phyloP scores from a whole-genome alignment of 1,140 invertebrate genomes.

The Drosophila ambigua region DNA sequence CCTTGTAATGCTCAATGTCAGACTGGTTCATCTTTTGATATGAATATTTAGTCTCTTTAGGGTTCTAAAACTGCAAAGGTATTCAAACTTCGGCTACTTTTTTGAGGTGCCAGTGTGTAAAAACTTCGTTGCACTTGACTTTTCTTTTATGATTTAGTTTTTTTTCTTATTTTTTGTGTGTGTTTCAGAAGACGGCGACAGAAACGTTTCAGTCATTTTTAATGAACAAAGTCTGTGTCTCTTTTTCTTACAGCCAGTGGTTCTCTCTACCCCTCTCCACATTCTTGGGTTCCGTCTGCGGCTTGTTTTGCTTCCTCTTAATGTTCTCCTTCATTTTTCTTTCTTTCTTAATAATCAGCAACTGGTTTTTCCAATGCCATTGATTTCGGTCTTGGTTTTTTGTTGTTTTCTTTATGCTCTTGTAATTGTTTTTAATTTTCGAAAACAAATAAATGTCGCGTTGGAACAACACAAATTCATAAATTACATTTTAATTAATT shows the following conservation, averaged over 20 bases:
- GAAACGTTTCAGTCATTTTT: conserved; percentile 33
- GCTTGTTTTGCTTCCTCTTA: conserved; percentile 24
- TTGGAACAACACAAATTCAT: conserved; percentile 29
- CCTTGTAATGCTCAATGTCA: too few species aligned
- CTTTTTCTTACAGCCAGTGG: not conserved
- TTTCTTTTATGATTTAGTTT: conserved; percentile 10
- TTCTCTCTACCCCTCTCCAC: too few species aligned
- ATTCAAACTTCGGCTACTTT: too few species aligned
- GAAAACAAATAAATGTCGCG: conserved; percentile 49
- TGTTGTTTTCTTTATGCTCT: conserved; percentile 12
- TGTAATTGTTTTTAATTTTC: conserved; percentile 52
- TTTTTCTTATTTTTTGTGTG: conserved; percentile 4
- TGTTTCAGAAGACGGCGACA: conserved; percentile 7
- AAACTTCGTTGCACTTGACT: conserved; percentile 2
- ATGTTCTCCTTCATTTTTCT: not conserved
- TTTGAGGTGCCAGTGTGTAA: too few species aligned
- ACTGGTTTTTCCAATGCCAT: conserved; percentile 38
- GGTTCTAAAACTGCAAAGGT: too few species aligned
- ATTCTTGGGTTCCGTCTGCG: conserved; percentile 17
- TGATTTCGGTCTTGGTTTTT: conserved; percentile 33
- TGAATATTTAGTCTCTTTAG: too few species aligned
- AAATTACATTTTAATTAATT: conserved; percentile 54
- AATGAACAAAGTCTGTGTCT: conserved; percentile 25
- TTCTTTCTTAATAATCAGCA: conserved; percentile 29
- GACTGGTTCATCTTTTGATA: too few species aligned